phyloP scores from a whole-genome alignment of 2,113 vertebrate species.

The Probosciger aterrimus region DNA sequence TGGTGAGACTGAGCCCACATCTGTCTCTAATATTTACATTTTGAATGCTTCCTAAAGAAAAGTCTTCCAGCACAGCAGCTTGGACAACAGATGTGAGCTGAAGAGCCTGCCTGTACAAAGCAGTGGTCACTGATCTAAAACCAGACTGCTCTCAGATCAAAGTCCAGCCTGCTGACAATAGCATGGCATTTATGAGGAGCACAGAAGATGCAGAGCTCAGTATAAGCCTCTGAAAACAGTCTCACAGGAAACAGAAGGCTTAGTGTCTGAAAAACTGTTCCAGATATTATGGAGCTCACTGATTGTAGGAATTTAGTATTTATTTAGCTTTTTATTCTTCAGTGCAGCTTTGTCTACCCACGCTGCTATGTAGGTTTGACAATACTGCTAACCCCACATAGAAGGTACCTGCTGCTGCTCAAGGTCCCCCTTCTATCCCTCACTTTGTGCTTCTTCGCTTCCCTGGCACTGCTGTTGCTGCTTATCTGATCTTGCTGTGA shows the following conservation, averaged over 20 bases:
- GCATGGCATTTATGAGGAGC: background rate
- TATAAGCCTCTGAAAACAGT: background rate
- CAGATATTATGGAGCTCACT: background rate
- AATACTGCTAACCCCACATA: background rate
- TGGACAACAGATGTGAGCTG: background rate
- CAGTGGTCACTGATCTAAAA: background rate
- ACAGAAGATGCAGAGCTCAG: background rate
- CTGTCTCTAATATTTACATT: background rate
- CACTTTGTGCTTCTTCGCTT: rapidly evolving
- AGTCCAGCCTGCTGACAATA: background rate
- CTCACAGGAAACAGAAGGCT: background rate
- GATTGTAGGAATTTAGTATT: background rate
- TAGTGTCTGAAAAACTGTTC: background rate
- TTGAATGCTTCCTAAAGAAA: background rate
- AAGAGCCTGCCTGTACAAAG: background rate
- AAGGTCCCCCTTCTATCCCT: background rate
- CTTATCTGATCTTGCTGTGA: background rate
- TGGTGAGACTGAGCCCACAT: background rate
- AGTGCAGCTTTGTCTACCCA: background rate
- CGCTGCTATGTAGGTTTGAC: background rate
- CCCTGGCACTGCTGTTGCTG: background rate
- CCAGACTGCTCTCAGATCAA: background rate
- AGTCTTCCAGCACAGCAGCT: background rate
- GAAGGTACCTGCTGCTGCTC: background rate
- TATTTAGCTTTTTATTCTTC: background rate